A percentile compares a stretch with the other conserved stretches of the same genome.
phyloP scores from a whole-genome alignment of 2,113 vertebrate genomes.

The Archilochus colubris region DNA sequence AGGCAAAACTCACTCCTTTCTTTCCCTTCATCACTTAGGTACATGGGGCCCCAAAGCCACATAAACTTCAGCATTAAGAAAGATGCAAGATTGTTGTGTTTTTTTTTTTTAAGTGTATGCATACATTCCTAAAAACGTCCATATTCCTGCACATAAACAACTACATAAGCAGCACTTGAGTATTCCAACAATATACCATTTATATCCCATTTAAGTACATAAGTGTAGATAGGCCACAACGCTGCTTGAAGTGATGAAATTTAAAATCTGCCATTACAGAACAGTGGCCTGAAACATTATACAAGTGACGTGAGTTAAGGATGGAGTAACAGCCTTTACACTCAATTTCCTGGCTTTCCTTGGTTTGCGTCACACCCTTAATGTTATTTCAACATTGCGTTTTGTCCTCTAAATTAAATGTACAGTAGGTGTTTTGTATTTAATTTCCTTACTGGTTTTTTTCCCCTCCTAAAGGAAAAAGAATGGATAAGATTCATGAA shows the following conservation, averaged over 20 bases:
- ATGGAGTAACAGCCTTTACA: constrained; percentile 47
- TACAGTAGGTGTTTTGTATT: constrained; percentile 80
- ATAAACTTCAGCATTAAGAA: neutral
- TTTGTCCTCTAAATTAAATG: constrained; percentile 74
- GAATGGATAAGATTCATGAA: constrained; percentile 65
- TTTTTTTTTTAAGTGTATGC: neutral
- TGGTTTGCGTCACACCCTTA: constrained; percentile 61
- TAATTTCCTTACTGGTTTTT: constrained; percentile 68
- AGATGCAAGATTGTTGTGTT: neutral
- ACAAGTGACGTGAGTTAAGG: constrained; percentile 8
- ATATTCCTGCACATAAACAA: neutral
- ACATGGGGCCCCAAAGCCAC: neutral
- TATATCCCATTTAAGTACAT: neutral
- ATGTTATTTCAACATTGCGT: constrained; percentile 72
- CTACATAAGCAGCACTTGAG: neutral
- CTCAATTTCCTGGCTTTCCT: constrained; percentile 66
- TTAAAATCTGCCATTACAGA: constrained; percentile 35
- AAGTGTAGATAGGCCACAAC: neutral
- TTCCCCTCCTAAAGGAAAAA: constrained; percentile 56
- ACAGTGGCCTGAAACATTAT: neutral
- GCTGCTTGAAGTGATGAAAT: constrained; percentile 20
- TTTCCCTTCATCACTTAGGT: neutral
- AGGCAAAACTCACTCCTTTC: neutral
- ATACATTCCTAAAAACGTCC: neutral
- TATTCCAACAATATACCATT: neutral